Conservation (phyloP, 37 sponge, comb jelly and placozoan species). For the Petrosia ficiformis region DNA sequence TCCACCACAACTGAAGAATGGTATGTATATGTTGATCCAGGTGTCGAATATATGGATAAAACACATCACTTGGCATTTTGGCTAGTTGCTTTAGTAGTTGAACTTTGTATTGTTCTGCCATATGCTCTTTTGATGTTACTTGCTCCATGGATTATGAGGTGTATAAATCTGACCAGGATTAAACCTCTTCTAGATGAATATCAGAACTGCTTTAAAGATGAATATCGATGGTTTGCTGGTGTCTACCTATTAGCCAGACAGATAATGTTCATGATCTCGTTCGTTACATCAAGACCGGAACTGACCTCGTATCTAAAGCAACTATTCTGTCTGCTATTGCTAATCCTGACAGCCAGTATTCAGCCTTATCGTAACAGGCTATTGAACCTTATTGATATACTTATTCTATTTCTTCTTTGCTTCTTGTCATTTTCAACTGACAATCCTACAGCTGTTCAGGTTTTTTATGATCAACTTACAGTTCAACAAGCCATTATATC, state of each 20-base stretch:
- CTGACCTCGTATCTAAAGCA: conserved; percentile 4
- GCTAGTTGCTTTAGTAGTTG: neutral
- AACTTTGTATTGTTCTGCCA: neutral
- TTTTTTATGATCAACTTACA: neutral
- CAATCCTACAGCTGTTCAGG: neutral
- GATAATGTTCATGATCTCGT: neutral
- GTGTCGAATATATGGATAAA: neutral
- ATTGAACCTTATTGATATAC: conserved; percentile 13
- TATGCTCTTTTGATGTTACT: neutral
- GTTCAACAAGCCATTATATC: neutral
- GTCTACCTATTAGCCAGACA: conserved; percentile 1
- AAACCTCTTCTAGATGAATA: conserved; percentile 6
- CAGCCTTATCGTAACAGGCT: conserved; percentile 19
- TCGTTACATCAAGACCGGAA: neutral
- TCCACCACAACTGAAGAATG: neutral
- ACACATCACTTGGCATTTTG: neutral
- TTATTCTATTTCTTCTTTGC: conserved; percentile 11
- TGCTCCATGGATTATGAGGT: neutral
- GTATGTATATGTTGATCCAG: conserved; percentile 6
- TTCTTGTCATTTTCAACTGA: conserved; percentile 3
- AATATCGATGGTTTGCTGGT: conserved; percentile 8
- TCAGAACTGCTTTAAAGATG: conserved; percentile 9
- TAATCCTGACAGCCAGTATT: conserved; percentile 3
- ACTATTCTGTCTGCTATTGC: conserved; percentile 1
- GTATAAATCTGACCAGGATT: neutral